Conservation (phyloP, 1,140 invertebrate species). For the Drosophila arizonae region DNA sequence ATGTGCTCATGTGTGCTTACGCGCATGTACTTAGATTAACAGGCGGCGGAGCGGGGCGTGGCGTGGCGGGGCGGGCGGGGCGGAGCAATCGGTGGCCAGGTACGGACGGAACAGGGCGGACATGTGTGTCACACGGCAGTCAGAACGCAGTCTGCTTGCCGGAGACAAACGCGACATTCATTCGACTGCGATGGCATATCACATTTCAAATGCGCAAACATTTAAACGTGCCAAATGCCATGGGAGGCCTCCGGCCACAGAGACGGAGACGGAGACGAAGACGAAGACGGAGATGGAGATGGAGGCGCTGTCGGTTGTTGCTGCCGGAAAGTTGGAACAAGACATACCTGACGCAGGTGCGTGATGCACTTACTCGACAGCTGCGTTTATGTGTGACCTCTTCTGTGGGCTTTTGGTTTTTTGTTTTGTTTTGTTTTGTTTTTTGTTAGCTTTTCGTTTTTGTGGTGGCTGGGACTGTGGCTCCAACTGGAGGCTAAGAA, state of each 20-base stretch:
- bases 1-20: slow-evolving; percentile 54
- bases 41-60: not conserved
- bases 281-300: not conserved
- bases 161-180: slow-evolving; percentile 28
- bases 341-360: slow-evolving; percentile 23
- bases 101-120: slow-evolving; percentile 15
- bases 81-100: too few relatives aligned
- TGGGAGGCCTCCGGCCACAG: not conserved
- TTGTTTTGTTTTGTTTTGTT: not conserved
- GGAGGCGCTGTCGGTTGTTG: not conserved
- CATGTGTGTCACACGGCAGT: slow-evolving; percentile 42
- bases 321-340: slow-evolving; percentile 21
- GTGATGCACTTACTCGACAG: slow-evolving; percentile 25
- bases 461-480: not conserved
- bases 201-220: slow-evolving; percentile 62
- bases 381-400: slow-evolving; percentile 2
- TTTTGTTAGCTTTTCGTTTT: not conserved
- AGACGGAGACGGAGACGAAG: too few relatives aligned
- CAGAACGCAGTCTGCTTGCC: slow-evolving; percentile 9
- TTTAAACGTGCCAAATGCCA: slow-evolving; percentile 46
- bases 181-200: slow-evolving; percentile 38
- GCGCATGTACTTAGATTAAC: slow-evolving; percentile 43
- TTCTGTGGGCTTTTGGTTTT: not conserved
- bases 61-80: not conserved
- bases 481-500: not conserved